These are phyloP conservation scores for Alloplasta piceator DNA, from an alignment of 2,888 invertebrate species.

Conservation along the genomic window DNA sequence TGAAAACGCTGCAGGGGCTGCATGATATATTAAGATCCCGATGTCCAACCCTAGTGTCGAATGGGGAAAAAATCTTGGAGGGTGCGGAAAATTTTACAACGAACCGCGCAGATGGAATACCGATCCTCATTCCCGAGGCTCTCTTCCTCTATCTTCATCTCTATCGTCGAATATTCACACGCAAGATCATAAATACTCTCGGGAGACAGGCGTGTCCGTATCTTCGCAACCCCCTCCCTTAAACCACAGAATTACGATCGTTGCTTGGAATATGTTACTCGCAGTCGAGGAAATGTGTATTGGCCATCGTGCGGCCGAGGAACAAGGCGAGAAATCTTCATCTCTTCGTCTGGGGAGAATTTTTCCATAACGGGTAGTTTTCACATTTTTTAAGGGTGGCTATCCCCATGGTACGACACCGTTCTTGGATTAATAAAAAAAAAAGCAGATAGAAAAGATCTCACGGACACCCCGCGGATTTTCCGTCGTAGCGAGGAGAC, in stretches of 20 bases:
- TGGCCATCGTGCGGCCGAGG: constrained; percentile 29
- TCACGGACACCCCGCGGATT: constrained; percentile 71
- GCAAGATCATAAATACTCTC: constrained; percentile 55
- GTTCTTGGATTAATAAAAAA: constrained; percentile 58
- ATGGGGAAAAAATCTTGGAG: constrained; percentile 32
- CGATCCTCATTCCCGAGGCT: constrained; percentile 5
- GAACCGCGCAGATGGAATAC: not conserved
- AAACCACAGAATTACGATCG: constrained; percentile 60
- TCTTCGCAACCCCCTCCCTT: constrained; percentile 38
- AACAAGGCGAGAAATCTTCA: constrained; percentile 16
- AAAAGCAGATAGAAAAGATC: constrained; percentile 76
- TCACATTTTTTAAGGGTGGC: constrained; percentile 43
- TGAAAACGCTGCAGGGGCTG: not conserved
- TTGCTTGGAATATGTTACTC: constrained; percentile 63
- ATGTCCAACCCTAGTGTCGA: not conserved
- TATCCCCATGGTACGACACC: constrained; percentile 63
- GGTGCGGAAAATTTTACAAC: constrained; percentile 41
- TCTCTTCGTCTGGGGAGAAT: constrained; percentile 15
- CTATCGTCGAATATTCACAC: constrained; percentile 37
- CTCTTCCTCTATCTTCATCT: not conserved
- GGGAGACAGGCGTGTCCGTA: constrained; percentile 51
- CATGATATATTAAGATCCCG: constrained; percentile 28
- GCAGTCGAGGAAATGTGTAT: constrained; percentile 29
- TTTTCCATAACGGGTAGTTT: constrained; percentile 28
- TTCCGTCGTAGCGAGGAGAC: constrained; percentile 26